These are phyloP conservation scores for Chromoteleia sp. DNA, from an alignment of 2,888 invertebrate genomes.

Conservation along the genomic window DNA sequence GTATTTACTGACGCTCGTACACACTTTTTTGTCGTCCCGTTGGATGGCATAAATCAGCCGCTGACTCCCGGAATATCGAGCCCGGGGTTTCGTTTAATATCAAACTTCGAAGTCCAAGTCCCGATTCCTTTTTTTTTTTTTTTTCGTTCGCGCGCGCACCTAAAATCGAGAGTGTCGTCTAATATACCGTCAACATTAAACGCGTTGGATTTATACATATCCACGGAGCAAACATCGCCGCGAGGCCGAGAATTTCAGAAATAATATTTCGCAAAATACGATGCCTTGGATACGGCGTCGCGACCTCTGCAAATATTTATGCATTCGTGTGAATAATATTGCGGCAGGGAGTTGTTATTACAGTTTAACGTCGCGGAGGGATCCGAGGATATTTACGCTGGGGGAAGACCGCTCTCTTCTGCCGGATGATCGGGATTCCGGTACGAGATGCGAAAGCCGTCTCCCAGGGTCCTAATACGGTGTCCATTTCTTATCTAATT, in stretches of 20 bases:
- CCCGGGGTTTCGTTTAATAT: constrained; percentile 23
- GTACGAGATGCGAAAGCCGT: constrained; percentile 28
- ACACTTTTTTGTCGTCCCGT: constrained; percentile 21
- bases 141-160: too few relatives aligned
- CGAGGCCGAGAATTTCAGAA: constrained; percentile 9
- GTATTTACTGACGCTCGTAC: constrained; percentile 47
- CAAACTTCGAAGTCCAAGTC: neutral
- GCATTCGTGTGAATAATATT: constrained; percentile 16
- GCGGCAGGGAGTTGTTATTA: constrained; percentile 13
- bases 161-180: constrained; percentile 9
- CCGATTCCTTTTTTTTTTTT: neutral
- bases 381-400: constrained; percentile 5
- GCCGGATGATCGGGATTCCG: neutral
- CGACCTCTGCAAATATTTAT: constrained; percentile 19
- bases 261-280: constrained; percentile 20
- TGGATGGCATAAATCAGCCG: constrained; percentile 44
- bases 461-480: constrained; percentile 41
- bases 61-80: constrained; percentile 30
- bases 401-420: neutral
- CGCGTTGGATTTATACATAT: constrained; percentile 24
- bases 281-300: constrained; percentile 14
- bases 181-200: constrained; percentile 35
- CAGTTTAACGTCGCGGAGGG: constrained; percentile 7
- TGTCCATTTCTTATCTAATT: constrained; percentile 46
- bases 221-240: neutral